Percentiles rank a stretch among this genome's conserved stretches.
These are phyloP conservation scores for Drosophila suzukii DNA, from an alignment of 1,140 invertebrate genomes.

Conservation along the genomic window DNA sequence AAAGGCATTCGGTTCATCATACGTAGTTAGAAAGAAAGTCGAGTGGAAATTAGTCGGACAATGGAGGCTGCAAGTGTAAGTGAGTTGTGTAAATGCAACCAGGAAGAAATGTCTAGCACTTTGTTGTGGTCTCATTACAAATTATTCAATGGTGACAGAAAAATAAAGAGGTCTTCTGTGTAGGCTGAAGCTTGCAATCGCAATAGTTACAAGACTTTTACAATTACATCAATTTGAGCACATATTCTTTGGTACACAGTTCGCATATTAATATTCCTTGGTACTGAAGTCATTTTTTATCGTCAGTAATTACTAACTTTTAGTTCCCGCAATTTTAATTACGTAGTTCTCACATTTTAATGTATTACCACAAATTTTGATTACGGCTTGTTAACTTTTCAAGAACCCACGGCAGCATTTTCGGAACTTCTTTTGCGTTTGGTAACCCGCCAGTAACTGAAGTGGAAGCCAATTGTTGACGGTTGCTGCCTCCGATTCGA, in stretches of 20 bases:
- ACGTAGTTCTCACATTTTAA: neutral
- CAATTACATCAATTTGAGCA: too few species aligned
- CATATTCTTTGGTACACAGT: too few species aligned
- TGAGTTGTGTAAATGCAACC: conserved; percentile 26
- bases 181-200: neutral
- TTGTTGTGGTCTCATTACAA: conserved; percentile 21
- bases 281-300: neutral
- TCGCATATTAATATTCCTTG: too few species aligned
- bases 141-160: conserved; percentile 9
- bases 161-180: neutral
- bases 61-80: conserved; percentile 32
- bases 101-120: conserved; percentile 46
- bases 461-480: conserved; percentile 17
- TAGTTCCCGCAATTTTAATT: too few species aligned
- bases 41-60: conserved; percentile 46
- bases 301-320: neutral
- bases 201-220: neutral
- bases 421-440: conserved; percentile 17
- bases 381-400: neutral
- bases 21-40: conserved; percentile 52
- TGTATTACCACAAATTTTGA: too few species aligned
- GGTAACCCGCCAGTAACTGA: conserved; percentile 22
- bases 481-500: conserved; percentile 7
- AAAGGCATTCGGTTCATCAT: conserved; percentile 22
- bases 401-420: neutral